Evolutionary conservation across 2,888 invertebrate genomes (phyloP).

Genomic region (Anaspis maculata): DNA sequence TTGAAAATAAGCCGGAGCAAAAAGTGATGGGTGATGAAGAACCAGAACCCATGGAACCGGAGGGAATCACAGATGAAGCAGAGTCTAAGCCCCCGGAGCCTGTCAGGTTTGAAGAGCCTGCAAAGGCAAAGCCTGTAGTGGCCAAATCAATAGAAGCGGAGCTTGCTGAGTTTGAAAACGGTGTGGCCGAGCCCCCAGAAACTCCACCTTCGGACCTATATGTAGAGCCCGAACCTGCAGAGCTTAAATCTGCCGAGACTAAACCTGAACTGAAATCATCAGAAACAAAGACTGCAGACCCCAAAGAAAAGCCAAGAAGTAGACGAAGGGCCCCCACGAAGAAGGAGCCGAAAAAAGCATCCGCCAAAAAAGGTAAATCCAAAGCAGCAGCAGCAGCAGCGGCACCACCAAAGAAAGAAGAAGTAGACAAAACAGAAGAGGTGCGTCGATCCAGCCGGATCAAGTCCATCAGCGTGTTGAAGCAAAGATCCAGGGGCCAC

Average conservation of each 20-base stretch:
- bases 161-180: too few species aligned
- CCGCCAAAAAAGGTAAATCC: slow-evolving; percentile 6
- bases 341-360: slow-evolving; percentile 4
- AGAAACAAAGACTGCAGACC: too few species aligned
- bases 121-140: slow-evolving; percentile 2
- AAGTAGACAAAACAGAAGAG: slow-evolving; percentile 17
- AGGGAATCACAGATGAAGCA: background rate
- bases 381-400: slow-evolving; percentile 12
- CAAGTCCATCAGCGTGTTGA: slow-evolving; percentile 63
- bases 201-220: too few species aligned
- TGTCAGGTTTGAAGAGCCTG: too few species aligned
- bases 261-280: too few species aligned
- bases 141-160: slow-evolving; percentile 3
- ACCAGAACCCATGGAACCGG: slow-evolving; percentile 13
- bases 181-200: too few species aligned
- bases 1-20: background rate
- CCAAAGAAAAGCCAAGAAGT: too few species aligned
- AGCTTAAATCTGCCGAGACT: too few species aligned
- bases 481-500: slow-evolving; percentile 57
- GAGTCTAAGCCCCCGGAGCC: too few species aligned
- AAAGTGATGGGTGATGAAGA: background rate
- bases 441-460: slow-evolving; percentile 68
- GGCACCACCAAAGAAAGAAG: slow-evolving; percentile 10
- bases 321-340: too few species aligned
- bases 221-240: too few species aligned